Percentiles rank a stretch among this genome's conserved stretches.
phyloP scores from a whole-genome alignment of 2,113 vertebrate genomes.

The Pterocles orientalis region DNA sequence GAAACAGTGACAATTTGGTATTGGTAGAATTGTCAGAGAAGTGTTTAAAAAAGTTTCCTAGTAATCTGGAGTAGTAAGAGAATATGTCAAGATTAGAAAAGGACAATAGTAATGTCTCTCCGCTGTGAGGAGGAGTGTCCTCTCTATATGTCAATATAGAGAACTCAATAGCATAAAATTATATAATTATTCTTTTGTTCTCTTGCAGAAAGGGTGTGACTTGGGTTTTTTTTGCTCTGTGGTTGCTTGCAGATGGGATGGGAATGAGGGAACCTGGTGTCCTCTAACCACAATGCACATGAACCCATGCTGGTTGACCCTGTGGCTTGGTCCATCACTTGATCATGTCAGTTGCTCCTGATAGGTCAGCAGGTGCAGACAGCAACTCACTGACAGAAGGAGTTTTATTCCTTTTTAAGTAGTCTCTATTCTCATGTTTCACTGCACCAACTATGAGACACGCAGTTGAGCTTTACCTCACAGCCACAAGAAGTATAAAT shows the following conservation, averaged over 20 bases:
- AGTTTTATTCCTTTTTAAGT: not conserved
- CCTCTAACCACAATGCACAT: not conserved
- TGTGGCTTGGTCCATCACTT: not conserved
- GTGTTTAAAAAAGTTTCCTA: not conserved
- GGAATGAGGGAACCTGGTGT: not conserved
- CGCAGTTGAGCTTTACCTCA: not conserved
- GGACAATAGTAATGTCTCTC: not conserved
- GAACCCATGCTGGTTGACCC: not conserved
- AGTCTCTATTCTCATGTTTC: not conserved
- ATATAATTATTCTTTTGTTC: too few relatives aligned
- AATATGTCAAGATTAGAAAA: not conserved
- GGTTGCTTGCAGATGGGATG: not conserved
- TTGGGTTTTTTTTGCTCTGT: not conserved
- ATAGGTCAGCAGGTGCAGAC: not conserved
- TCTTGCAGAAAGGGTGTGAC: too few relatives aligned
- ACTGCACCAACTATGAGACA: not conserved
- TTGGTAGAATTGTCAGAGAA: not conserved
- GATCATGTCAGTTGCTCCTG: not conserved
- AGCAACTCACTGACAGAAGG: not conserved
- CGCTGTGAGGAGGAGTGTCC: not conserved
- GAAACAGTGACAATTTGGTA: not conserved
- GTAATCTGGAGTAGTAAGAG: not conserved
- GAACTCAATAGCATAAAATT: too few relatives aligned
- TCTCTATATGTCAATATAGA: too few relatives aligned
- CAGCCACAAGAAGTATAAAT: not conserved